phyloP scores from a whole-genome alignment of 2,113 vertebrate species.

The Pseudorasbora parva region DNA sequence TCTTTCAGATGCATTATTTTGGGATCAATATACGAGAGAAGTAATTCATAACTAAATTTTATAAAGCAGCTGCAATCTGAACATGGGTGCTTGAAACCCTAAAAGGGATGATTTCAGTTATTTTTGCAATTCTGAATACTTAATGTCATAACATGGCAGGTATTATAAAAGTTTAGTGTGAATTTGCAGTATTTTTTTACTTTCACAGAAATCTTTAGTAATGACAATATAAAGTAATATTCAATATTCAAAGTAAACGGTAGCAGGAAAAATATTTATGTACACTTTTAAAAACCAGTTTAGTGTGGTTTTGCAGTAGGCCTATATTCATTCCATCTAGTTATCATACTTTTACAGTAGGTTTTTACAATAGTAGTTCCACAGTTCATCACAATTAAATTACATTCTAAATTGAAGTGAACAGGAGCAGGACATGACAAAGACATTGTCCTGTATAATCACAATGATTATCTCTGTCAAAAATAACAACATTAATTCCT shows the following conservation, averaged over 20 bases:
- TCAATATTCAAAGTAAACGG: neutral
- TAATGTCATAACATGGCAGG: too few species aligned
- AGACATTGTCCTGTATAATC: neutral
- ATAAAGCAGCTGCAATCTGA: neutral
- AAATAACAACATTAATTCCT: neutral
- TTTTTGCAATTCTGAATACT: neutral
- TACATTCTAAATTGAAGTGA: neutral
- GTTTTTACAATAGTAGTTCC: neutral
- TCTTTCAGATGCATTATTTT: neutral
- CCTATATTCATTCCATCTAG: neutral
- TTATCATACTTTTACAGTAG: neutral
- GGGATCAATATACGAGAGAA: neutral
- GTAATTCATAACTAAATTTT: too few species aligned
- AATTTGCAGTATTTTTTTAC: neutral
- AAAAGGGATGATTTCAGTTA: neutral
- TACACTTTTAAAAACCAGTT: neutral
- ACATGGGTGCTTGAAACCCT: neutral
- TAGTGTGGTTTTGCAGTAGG: neutral
- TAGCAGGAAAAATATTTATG: neutral
- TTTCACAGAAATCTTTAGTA: neutral
- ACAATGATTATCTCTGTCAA: neutral
- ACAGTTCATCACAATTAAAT: neutral
- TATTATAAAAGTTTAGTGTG: neutral
- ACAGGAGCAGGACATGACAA: neutral
- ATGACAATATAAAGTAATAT: neutral